Evolutionary conservation across 2,888 invertebrate genomes (phyloP).

Genomic region (Agriotes lineatus): DNA sequence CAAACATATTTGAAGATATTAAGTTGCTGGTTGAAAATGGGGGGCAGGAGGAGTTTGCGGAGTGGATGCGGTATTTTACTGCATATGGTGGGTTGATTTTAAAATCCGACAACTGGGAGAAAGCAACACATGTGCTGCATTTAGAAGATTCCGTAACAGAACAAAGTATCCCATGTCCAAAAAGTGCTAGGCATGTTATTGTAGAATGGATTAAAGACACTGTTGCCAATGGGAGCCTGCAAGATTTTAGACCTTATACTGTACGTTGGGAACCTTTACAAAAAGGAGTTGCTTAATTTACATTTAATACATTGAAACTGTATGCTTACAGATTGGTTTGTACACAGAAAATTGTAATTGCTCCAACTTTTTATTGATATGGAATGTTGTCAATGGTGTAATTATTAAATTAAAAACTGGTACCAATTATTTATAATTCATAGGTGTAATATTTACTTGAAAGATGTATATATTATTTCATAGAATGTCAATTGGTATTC

Average conservation of each 20-base stretch:
- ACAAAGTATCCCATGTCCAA: constrained; percentile 51
- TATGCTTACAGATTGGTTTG: too few relatives aligned
- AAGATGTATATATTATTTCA: too few relatives aligned
- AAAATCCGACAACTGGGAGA: constrained; percentile 49
- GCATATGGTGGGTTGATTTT: constrained; percentile 72
- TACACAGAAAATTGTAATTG: too few relatives aligned
- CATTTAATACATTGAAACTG: too few relatives aligned
- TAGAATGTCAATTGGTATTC: too few relatives aligned
- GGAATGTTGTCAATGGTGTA: too few relatives aligned
- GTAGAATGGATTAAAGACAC: constrained; percentile 66
- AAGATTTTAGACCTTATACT: constrained; percentile 57
- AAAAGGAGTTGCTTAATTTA: too few relatives aligned
- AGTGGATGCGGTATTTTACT: constrained; percentile 72
- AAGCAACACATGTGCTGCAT: constrained; percentile 65
- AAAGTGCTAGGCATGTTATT: constrained; percentile 59
- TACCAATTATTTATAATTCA: too few relatives aligned
- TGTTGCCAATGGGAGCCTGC: constrained; percentile 57
- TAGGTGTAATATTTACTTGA: too few relatives aligned
- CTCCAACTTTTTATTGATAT: too few relatives aligned
- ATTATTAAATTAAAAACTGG: too few relatives aligned
- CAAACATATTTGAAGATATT: constrained; percentile 68
- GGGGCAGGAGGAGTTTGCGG: constrained; percentile 57
- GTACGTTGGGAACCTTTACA: constrained; percentile 31
- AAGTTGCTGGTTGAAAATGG: constrained; percentile 63
- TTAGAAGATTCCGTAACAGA: constrained; percentile 51